Conservation (phyloP, 92 coral and sea anemone genomes). For the Pocillopora grandis region DNA sequence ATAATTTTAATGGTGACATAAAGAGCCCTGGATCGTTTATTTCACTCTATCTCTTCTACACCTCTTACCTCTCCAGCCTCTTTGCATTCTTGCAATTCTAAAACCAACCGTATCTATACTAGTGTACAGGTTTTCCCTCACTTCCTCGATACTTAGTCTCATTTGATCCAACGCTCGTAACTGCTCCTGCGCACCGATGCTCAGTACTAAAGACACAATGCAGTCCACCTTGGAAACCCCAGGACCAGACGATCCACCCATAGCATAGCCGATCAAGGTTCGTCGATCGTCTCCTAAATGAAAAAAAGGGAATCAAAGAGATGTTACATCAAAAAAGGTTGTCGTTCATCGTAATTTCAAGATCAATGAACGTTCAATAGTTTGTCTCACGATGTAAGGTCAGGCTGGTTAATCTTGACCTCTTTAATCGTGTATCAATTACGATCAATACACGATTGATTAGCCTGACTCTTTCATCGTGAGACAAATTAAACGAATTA, state of each 20-base stretch:
- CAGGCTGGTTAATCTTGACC: no score
- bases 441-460: no score
- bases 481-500: no score
- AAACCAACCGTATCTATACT: conserved; percentile 29
- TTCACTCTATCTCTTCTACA: not conserved
- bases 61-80: conserved; percentile 50
- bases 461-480: no score
- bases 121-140: conserved; percentile 30
- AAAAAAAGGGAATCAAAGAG: not conserved
- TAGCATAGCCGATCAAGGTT: conserved; percentile 76
- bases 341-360: no score
- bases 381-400: no score
- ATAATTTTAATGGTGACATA: no score
- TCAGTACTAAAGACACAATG: conserved; percentile 77
- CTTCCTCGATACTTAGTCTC: conserved; percentile 36
- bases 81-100: conserved; percentile 53
- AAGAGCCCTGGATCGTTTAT: no score
- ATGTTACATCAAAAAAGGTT: not conserved
- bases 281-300: conserved; percentile 7
- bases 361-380: no score
- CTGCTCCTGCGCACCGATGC: conserved; percentile 70
- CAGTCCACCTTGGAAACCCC: conserved; percentile 72
- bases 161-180: conserved; percentile 60
- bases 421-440: no score
- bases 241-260: conserved; percentile 57